phyloP scores from a whole-genome alignment of 2,888 invertebrate species.

The Microctonus aethiopoides region DNA sequence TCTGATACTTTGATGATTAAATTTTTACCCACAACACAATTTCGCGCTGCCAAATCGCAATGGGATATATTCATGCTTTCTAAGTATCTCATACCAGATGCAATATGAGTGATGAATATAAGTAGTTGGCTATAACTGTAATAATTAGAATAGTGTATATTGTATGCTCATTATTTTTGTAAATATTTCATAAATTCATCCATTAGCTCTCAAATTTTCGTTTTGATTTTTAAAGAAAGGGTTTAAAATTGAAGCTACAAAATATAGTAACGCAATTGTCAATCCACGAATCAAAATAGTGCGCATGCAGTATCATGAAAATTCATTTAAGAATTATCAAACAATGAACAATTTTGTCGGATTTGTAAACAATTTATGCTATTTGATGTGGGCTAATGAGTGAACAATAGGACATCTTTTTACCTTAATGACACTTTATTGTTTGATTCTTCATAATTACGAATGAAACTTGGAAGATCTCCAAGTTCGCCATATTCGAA shows the following conservation, averaged over 20 bases:
- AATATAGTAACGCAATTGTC: too few species aligned
- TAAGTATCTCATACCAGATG: conserved; percentile 93
- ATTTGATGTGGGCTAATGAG: neutral
- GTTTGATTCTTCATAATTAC: conserved; percentile 54
- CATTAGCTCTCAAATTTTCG: too few species aligned
- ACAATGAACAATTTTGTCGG: too few species aligned
- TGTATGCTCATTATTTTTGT: too few species aligned
- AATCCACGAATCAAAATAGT: too few species aligned
- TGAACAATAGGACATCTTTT: conserved; percentile 1
- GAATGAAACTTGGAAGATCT: conserved; percentile 79
- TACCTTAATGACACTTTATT: conserved; percentile 55
- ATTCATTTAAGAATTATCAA: too few species aligned
- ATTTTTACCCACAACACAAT: conserved; percentile 86
- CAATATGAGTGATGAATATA: conserved; percentile 88
- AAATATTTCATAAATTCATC: too few species aligned
- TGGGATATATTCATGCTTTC: conserved; percentile 91
- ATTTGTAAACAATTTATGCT: neutral
- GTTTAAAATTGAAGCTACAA: too few species aligned
- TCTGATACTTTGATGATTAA: conserved; percentile 85
- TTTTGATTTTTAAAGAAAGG: too few species aligned
- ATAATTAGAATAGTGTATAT: conserved; percentile 46
- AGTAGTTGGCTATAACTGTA: conserved; percentile 85
- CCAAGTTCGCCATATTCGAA: conserved; percentile 90
- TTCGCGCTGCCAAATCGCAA: conserved; percentile 89
- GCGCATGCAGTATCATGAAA: too few species aligned